These are phyloP conservation scores for Typhlichthys subterraneus DNA, from an alignment of 2,797 vertebrate species.

Conservation along the genomic window DNA sequence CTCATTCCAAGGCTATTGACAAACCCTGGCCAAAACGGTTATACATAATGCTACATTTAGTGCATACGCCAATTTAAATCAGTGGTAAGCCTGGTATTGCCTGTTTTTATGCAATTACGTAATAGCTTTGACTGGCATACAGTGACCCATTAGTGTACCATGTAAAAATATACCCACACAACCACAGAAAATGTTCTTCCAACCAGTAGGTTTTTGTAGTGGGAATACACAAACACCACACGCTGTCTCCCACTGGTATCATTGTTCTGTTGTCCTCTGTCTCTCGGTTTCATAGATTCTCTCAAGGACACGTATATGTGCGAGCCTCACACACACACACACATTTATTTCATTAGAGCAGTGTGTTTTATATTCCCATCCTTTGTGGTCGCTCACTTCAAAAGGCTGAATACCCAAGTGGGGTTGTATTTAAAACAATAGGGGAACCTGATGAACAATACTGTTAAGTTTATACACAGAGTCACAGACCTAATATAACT, in stretches of 20 bases:
- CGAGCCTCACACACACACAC: not conserved
- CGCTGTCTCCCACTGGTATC: constrained; percentile 30
- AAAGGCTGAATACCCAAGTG: constrained; percentile 11
- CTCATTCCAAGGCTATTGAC: not conserved
- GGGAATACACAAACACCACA: constrained; percentile 1
- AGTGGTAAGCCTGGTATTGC: not conserved
- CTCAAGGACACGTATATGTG: constrained; percentile 25
- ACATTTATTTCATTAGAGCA: constrained; percentile 2
- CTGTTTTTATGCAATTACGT: not conserved
- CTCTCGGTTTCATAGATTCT: constrained; percentile 4
- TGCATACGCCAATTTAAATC: no score
- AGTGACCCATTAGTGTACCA: not conserved
- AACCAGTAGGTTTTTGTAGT: constrained; percentile 16
- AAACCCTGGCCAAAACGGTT: not conserved
- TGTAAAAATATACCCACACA: not conserved
- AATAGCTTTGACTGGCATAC: not conserved
- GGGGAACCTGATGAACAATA: constrained; percentile 1
- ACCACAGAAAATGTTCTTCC: not conserved
- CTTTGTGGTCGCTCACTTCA: not conserved
- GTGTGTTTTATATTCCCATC: constrained; percentile 6
- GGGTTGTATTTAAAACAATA: not conserved
- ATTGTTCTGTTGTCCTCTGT: constrained; percentile 26
- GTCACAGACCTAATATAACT: not conserved
- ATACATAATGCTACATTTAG: not conserved
- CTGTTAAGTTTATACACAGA: not conserved